Conservation (phyloP, 30 jellyfish, hydroid and myxozoan genomes). For the Cassiopea andromeda region DNA sequence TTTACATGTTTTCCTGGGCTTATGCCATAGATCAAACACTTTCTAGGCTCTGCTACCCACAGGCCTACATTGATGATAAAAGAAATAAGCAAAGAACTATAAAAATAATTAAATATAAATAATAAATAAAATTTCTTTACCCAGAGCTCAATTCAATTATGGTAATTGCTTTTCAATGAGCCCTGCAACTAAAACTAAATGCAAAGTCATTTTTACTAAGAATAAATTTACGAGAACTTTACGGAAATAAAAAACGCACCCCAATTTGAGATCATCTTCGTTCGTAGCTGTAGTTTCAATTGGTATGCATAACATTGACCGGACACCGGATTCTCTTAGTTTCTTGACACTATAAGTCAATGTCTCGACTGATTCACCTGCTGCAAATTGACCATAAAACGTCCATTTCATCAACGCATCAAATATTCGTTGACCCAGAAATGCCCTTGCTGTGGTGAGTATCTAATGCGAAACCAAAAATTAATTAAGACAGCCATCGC, state of each 20-base stretch:
- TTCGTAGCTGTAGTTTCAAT: slow-evolving; percentile 64
- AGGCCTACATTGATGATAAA: no score
- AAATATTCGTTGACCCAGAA: slow-evolving; percentile 59
- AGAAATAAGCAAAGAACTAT: no score
- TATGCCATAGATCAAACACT: no score
- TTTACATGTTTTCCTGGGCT: no score
- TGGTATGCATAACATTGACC: slow-evolving; percentile 90
- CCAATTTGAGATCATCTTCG: slow-evolving; percentile 41
- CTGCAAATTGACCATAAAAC: slow-evolving; percentile 93
- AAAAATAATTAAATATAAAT: no score
- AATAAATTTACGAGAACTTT: not conserved
- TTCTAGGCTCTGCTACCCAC: no score
- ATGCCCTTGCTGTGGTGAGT: slow-evolving; percentile 34
- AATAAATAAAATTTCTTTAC: no score
- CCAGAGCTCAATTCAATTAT: no score
- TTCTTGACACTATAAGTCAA: slow-evolving; percentile 40
- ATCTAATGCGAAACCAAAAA: slow-evolving; percentile 30
- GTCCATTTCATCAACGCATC: slow-evolving; percentile 75
- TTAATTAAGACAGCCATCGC: not conserved
- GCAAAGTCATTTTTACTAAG: no score
- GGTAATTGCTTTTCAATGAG: no score
- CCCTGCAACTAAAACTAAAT: no score
- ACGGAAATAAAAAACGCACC: not conserved
- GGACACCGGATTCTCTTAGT: slow-evolving; percentile 54
- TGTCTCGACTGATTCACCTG: slow-evolving; percentile 74